Conservation (phyloP, 2,888 invertebrate genomes). For the Hybos culiciformis region DNA sequence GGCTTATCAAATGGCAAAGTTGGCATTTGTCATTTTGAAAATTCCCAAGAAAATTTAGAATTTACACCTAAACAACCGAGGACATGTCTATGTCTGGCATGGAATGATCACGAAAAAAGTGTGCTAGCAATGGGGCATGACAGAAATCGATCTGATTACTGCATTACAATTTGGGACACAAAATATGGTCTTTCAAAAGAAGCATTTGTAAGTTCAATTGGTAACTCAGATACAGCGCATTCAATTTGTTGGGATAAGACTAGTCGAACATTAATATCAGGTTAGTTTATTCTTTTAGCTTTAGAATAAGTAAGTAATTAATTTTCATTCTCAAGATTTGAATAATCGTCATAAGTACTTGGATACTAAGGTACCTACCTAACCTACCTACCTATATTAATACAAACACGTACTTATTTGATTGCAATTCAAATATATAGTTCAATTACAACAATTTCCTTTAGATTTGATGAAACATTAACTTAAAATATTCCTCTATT, state of each 20-base stretch:
- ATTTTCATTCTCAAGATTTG: not conserved
- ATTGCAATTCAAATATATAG: too few relatives aligned
- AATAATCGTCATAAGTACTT: too few relatives aligned
- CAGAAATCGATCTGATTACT: constrained; percentile 77
- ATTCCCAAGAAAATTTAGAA: constrained; percentile 38
- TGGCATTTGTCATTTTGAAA: constrained; percentile 62
- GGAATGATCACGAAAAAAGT: constrained; percentile 73
- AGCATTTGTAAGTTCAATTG: constrained; percentile 48
- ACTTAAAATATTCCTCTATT: too few relatives aligned
- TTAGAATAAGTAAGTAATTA: constrained; percentile 58
- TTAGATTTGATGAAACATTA: too few relatives aligned
- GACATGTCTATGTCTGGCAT: constrained; percentile 73
- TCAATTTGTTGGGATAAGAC: constrained; percentile 73
- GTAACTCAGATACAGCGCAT: constrained; percentile 69
- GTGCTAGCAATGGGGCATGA: constrained; percentile 78
- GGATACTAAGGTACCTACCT: too few relatives aligned
- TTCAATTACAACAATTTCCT: too few relatives aligned
- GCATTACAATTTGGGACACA: constrained; percentile 79
- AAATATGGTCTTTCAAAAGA: constrained; percentile 32
- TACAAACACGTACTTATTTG: too few relatives aligned
- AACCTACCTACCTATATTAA: too few relatives aligned
- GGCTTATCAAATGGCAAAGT: constrained; percentile 85
- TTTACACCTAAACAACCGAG: constrained; percentile 62
- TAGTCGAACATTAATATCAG: constrained; percentile 65
- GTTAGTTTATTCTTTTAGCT: constrained; percentile 78